A percentile compares a stretch with the other conserved stretches of the same genome.
phyloP scores from a whole-genome alignment of 2,797 vertebrate genomes.

The Peromyscus eremicus region DNA sequence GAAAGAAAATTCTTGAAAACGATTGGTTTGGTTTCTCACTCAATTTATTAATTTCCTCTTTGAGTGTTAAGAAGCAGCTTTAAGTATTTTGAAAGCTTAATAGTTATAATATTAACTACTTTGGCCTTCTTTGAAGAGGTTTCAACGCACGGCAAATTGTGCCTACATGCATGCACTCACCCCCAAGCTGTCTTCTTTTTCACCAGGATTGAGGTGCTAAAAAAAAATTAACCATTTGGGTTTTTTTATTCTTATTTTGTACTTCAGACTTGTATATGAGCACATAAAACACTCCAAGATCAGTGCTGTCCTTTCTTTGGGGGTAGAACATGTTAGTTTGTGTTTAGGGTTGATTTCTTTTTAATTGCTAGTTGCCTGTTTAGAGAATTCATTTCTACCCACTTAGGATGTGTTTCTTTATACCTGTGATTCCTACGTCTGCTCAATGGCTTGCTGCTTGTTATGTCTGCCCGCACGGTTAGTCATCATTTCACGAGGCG shows the following conservation, averaged over 20 bases:
- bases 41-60: background rate
- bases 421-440: background rate
- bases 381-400: constrained; percentile 37
- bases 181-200: background rate
- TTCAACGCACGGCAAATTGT: background rate
- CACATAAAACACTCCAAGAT: background rate
- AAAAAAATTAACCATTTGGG: background rate
- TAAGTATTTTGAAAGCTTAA: background rate
- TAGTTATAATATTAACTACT: background rate
- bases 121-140: background rate
- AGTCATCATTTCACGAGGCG: background rate
- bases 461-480: background rate
- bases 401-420: background rate
- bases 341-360: background rate
- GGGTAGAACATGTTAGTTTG: background rate
- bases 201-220: background rate
- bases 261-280: background rate
- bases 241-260: background rate
- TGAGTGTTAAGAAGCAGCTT: background rate
- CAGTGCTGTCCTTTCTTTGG: background rate
- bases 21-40: background rate
- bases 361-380: constrained; percentile 18
- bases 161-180: background rate
- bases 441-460: background rate
- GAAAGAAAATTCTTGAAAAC: background rate